Conservation (phyloP, 2,888 invertebrate species). For the Luperina testacea region DNA sequence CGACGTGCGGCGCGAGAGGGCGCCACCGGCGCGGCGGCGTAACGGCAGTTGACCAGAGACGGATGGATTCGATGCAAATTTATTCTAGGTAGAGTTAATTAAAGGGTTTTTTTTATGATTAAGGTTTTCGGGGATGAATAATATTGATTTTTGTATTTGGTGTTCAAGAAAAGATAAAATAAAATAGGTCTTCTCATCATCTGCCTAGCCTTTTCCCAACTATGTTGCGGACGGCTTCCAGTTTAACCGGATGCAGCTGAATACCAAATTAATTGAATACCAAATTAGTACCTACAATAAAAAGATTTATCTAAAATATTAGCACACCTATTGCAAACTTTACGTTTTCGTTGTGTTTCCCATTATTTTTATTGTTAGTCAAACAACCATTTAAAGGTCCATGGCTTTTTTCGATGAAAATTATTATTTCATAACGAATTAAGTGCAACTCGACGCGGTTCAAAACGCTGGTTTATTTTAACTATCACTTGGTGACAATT, state of each 20-base stretch:
- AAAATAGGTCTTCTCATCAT: background rate
- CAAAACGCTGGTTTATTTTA: constrained; percentile 14
- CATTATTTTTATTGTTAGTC: background rate
- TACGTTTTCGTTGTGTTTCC: background rate
- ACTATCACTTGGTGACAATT: constrained; percentile 28
- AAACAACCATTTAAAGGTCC: background rate
- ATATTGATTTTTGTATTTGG: background rate
- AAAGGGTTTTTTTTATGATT: constrained; percentile 4
- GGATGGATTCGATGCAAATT: constrained; percentile 8
- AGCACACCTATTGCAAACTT: background rate
- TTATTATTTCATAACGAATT: background rate
- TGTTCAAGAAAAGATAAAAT: background rate
- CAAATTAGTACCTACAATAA: background rate
- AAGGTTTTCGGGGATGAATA: background rate
- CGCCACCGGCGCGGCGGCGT: constrained; percentile 30
- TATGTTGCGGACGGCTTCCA: too few species aligned
- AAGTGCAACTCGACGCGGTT: background rate
- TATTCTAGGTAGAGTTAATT: constrained; percentile 37
- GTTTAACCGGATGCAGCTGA: too few species aligned
- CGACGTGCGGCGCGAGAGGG: constrained; percentile 60
- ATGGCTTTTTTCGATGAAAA: background rate
- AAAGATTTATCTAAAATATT: too few species aligned
- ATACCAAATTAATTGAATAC: too few species aligned
- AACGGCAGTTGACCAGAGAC: constrained; percentile 22
- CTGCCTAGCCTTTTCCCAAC: too few species aligned